Conservation (phyloP, 2,888 invertebrate species). For the Stenodera caucasica region DNA sequence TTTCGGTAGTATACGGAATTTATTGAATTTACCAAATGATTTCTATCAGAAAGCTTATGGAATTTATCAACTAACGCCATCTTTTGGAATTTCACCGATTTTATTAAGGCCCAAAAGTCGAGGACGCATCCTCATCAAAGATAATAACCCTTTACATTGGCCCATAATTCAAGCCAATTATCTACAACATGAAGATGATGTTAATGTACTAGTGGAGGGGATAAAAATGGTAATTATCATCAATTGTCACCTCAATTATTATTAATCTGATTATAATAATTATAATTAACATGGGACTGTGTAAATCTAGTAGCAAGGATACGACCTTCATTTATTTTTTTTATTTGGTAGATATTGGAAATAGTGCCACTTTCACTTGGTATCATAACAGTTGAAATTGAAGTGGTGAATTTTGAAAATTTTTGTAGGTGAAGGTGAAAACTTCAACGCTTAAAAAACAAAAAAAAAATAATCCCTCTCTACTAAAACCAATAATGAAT, state of each 20-base stretch:
- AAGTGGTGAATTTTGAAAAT: too few relatives aligned
- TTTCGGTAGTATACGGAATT: conserved; percentile 65
- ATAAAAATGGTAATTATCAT: conserved; percentile 64
- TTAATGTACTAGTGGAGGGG: conserved; percentile 74
- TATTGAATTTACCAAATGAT: conserved; percentile 67
- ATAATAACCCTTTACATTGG: conserved; percentile 71
- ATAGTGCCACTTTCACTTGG: too few relatives aligned
- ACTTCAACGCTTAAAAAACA: too few relatives aligned
- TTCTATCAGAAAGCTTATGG: conserved; percentile 63
- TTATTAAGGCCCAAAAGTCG: conserved; percentile 74
- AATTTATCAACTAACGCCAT: conserved; percentile 58
- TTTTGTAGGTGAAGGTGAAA: too few relatives aligned
- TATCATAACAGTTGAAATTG: too few relatives aligned
- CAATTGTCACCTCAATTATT: neutral
- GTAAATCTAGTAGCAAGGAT: neutral
- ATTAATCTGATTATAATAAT: neutral
- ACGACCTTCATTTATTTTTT: neutral
- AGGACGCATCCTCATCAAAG: conserved; percentile 71
- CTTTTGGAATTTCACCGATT: conserved; percentile 73
- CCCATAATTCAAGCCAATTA: conserved; percentile 84
- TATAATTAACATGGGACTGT: neutral
- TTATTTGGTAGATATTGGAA: neutral
- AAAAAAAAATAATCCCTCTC: too few relatives aligned
- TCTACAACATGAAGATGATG: conserved; percentile 71
- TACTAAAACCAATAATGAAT: too few relatives aligned